phyloP scores from a whole-genome alignment of 1,140 invertebrate genomes.

The Chlorops oryzae region DNA sequence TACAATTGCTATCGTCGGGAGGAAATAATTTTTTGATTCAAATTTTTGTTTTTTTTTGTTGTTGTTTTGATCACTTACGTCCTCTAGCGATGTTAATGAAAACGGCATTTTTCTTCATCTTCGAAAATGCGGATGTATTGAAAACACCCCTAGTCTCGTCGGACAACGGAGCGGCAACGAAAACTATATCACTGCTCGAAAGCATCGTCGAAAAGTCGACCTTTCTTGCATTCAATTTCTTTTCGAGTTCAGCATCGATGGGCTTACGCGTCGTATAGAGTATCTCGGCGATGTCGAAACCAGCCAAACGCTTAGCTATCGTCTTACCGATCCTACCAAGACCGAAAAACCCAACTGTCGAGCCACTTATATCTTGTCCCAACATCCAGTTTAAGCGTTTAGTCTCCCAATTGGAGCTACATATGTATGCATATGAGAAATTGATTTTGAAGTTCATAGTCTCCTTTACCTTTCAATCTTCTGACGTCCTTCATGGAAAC shows the following conservation, averaged over 20 bases:
- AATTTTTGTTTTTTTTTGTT: slow-evolving; percentile 60
- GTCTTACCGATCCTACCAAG: slow-evolving; percentile 76
- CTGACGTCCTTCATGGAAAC: slow-evolving; percentile 69
- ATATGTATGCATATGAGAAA: too few relatives aligned
- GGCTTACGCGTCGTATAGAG: slow-evolving; percentile 65
- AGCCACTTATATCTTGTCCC: slow-evolving; percentile 68
- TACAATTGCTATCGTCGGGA: slow-evolving; percentile 67
- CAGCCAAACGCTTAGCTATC: slow-evolving; percentile 63
- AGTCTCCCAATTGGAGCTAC: slow-evolving; percentile 70
- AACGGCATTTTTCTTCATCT: slow-evolving; percentile 78
- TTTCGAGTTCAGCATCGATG: slow-evolving; percentile 55
- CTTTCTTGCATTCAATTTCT: slow-evolving; percentile 64
- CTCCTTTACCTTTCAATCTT: slow-evolving; percentile 36
- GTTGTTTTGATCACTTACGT: slow-evolving; percentile 57
- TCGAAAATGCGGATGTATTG: slow-evolving; percentile 64
- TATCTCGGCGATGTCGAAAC: slow-evolving; percentile 66
- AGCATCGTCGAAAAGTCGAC: slow-evolving; percentile 67
- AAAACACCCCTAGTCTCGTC: slow-evolving; percentile 72
- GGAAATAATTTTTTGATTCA: slow-evolving; percentile 58
- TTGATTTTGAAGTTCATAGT: background rate
- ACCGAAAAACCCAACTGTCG: slow-evolving; percentile 83
- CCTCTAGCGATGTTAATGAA: slow-evolving; percentile 80
- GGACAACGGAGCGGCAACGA: slow-evolving; percentile 64
- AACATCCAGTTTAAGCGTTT: slow-evolving; percentile 87
- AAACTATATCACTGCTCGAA: slow-evolving; percentile 70